phyloP scores from a whole-genome alignment of 2,888 invertebrate species.

The Barypeithes pellucidus region DNA sequence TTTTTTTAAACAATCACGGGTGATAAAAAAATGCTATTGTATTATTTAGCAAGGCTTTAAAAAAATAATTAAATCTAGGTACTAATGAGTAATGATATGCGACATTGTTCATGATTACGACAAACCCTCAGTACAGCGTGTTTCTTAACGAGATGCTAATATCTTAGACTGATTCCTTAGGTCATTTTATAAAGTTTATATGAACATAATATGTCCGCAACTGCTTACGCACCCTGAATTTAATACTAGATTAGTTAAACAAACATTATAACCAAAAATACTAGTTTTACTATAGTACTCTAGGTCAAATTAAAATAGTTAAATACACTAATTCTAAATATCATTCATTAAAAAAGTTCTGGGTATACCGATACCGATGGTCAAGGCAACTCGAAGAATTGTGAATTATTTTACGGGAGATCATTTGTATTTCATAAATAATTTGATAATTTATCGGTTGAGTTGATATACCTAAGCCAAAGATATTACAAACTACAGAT shows the following conservation, averaged over 20 bases:
- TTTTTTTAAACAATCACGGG: constrained; percentile 14
- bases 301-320: constrained; percentile 11
- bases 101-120: too few species aligned
- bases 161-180: too few species aligned
- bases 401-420: not conserved
- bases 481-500: too few species aligned
- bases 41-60: constrained; percentile 2
- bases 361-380: not conserved
- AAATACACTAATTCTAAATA: not conserved
- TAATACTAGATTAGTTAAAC: not conserved
- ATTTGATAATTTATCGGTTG: too few species aligned
- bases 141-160: too few species aligned
- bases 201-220: too few species aligned
- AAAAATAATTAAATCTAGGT: not conserved
- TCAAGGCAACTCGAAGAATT: not conserved
- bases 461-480: too few species aligned
- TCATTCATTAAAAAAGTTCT: constrained; percentile 9
- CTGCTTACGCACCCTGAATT: too few species aligned
- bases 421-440: too few species aligned
- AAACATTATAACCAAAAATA: constrained; percentile 15
- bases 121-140: too few species aligned
- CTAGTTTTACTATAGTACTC: constrained; percentile 3
- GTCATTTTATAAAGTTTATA: too few species aligned
- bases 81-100: too few species aligned
- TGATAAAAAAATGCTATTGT: not conserved